A percentile compares a stretch with the other conserved stretches of the same genome.
phyloP scores from a whole-genome alignment of 2,113 vertebrate genomes.

The Machaerirhynchus nigripectus region DNA sequence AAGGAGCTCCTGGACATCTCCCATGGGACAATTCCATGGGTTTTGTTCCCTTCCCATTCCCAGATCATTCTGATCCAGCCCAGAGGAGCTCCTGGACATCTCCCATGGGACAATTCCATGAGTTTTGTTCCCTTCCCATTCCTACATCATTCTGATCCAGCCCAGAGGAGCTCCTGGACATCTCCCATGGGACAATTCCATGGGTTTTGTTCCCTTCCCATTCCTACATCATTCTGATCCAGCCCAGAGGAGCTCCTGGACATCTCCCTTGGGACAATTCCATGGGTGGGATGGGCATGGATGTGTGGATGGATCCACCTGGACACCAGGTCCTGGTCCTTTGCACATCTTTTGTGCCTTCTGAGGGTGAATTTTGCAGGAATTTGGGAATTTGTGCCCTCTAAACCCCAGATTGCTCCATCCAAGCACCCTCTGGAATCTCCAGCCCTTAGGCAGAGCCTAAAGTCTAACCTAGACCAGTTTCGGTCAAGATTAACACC shows the following conservation, averaged over 20 bases:
- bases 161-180: not conserved
- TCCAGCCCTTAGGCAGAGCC: not conserved
- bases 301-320: too few species aligned
- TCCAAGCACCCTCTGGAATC: not conserved
- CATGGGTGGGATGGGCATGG: not conserved
- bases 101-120: too few species aligned
- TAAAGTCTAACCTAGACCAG: too few species aligned
- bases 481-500: not conserved
- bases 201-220: not conserved
- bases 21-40: too few species aligned
- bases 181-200: not conserved
- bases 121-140: not conserved
- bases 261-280: not conserved
- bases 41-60: too few species aligned
- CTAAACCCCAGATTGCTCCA: not conserved
- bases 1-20: not conserved
- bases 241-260: not conserved
- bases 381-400: not conserved
- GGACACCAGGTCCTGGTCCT: not conserved
- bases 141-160: not conserved
- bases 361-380: not conserved
- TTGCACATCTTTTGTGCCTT: fast-evolving
- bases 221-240: not conserved
- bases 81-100: too few species aligned
- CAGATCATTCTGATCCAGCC: too few species aligned